Evolutionary conservation across 2,113 vertebrate genomes (phyloP).

Genomic region (Lucifuga dentata): DNA sequence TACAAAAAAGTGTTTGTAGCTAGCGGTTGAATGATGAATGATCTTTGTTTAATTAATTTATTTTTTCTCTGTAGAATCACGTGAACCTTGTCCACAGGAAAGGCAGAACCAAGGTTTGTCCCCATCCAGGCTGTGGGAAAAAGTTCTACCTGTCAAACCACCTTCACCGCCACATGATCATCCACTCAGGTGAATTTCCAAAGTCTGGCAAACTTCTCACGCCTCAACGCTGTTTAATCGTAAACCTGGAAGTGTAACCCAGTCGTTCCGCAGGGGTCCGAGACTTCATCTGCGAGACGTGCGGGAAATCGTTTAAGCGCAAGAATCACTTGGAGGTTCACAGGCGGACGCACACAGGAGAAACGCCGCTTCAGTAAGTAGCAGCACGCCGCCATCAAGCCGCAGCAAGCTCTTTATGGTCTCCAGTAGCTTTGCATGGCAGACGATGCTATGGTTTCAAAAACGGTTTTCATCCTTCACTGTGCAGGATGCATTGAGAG

Average conservation of each 20-base stretch:
- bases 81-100: slow-evolving; percentile 93
- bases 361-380: slow-evolving; percentile 92
- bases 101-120: slow-evolving; percentile 91
- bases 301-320: slow-evolving; percentile 94
- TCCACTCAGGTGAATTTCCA: slow-evolving; percentile 86
- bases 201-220: not conserved
- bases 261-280: slow-evolving; percentile 81
- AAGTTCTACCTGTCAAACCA: slow-evolving; percentile 94
- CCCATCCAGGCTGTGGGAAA: slow-evolving; percentile 93
- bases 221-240: not conserved
- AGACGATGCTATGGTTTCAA: too few species aligned
- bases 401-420: too few species aligned
- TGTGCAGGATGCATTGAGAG: too few species aligned
- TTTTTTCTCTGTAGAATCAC: slow-evolving; percentile 84
- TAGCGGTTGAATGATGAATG: too few species aligned
- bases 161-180: slow-evolving; percentile 93
- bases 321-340: slow-evolving; percentile 96
- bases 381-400: too few species aligned
- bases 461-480: too few species aligned
- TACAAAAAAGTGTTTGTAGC: not conserved
- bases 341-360: slow-evolving; percentile 91
- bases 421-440: too few species aligned
- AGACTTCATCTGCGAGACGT: slow-evolving; percentile 93
- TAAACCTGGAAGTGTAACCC: not conserved
- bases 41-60: too few species aligned